Conservation (phyloP, 2,888 invertebrate species). For the Beris chalybata region DNA sequence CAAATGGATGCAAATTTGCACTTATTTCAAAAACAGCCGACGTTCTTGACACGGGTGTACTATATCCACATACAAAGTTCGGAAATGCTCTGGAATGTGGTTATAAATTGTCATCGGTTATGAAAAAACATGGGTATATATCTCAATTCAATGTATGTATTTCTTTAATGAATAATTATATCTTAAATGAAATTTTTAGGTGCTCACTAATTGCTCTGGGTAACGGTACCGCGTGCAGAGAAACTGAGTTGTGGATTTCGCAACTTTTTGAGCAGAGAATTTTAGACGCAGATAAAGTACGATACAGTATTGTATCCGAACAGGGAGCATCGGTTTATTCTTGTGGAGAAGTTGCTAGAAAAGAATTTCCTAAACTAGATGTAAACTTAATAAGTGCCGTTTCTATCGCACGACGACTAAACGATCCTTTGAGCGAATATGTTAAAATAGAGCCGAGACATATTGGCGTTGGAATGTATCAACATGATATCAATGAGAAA, state of each 20-base stretch:
- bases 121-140: constrained; percentile 62
- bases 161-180: constrained; percentile 6
- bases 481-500: constrained; percentile 85
- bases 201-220: constrained; percentile 85
- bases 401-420: constrained; percentile 82
- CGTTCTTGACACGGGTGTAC: constrained; percentile 68
- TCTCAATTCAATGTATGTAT: constrained; percentile 5
- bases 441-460: constrained; percentile 93
- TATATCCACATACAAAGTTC: constrained; percentile 65
- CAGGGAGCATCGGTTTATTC: constrained; percentile 93
- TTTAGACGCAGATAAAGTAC: constrained; percentile 61
- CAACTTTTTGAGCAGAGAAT: constrained; percentile 60
- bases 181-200: constrained; percentile 51
- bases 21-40: constrained; percentile 73
- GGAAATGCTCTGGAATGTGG: constrained; percentile 48
- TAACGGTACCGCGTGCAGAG: constrained; percentile 87
- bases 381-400: constrained; percentile 80
- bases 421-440: constrained; percentile 88
- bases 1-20: constrained; percentile 87
- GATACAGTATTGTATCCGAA: constrained; percentile 84
- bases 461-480: constrained; percentile 94
- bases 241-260: constrained; percentile 78
- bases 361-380: constrained; percentile 83
- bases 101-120: constrained; percentile 56
- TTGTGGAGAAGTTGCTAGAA: constrained; percentile 78